phyloP scores from a whole-genome alignment of 2,797 vertebrate genomes.

The Cuniculus paca region DNA sequence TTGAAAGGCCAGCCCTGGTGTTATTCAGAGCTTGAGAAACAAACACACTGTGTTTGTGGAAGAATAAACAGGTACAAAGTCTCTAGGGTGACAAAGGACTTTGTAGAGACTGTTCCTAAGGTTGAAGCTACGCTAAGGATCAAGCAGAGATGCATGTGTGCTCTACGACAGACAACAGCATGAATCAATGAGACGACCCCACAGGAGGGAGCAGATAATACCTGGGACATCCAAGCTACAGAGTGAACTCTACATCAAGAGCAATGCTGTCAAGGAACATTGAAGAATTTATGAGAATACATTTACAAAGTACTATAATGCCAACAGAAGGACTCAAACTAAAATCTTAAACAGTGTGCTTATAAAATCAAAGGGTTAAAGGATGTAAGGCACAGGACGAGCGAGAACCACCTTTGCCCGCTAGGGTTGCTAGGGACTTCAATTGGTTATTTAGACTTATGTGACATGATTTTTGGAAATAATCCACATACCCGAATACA shows the following conservation, averaged over 20 bases:
- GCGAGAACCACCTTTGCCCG: no score
- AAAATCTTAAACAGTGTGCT: neutral
- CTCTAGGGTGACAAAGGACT: neutral
- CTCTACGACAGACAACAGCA: neutral
- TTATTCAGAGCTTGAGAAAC: neutral
- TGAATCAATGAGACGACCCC: neutral
- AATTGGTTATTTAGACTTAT: neutral
- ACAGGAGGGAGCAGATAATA: neutral
- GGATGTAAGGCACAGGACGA: neutral
- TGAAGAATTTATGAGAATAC: neutral
- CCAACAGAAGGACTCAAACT: neutral
- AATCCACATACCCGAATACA: neutral
- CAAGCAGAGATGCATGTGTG: neutral
- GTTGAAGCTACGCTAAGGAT: neutral
- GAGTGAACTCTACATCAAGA: neutral
- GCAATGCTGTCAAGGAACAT: neutral
- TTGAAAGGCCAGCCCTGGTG: neutral
- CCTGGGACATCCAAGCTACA: no score
- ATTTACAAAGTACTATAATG: neutral
- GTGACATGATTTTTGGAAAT: constrained; percentile 16
- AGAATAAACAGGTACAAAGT: neutral
- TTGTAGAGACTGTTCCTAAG: neutral
- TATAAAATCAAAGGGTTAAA: neutral
- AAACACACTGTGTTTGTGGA: neutral
- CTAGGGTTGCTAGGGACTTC: neutral